Evolutionary conservation across 2,797 vertebrate species (phyloP), one percentile per base, ranked within the genome.

Genomic region (Babyrousa celebensis): DNA sequence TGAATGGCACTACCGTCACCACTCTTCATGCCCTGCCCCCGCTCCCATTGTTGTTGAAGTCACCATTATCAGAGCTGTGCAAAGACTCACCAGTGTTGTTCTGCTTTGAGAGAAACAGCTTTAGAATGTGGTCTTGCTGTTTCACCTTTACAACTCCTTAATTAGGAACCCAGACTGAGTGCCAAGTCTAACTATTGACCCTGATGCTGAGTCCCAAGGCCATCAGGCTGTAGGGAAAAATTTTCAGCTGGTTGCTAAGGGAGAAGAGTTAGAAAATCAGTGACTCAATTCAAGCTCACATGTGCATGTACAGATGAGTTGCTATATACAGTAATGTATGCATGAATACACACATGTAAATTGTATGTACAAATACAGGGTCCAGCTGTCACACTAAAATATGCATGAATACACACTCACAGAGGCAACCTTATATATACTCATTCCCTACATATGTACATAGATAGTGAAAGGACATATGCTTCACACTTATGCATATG

Each of bases 401-500:
- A 78, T 74, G 75, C 82, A 36, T 27, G 56, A 18, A 67, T 67
- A 68, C 32, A 63, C 27, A n/a, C 72, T 96, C 87, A 88, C 54
- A 52, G 88, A 85, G 52, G 83, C 75, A 97, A 85, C 89, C 48
- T 87, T 93, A 85, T 93, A 90, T 75, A 75, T 25, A 52, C 75
- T 93, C 91, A 84, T 74, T 95, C 75, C 71, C 78, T 89, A 96
- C 83, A 96, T 97, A 95, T 94, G 94, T 96, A 96, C 91, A 92
- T 86, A 94, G 62, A 86, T 71, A 85, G 65, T 54, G 89, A 96
- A 97, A 89, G 96, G 96, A 89, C 97, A 97, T 97, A 97, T 94
- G 96, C 80, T 96, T 94, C 93, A 62, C 71, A 67, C 96, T 97
- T 96, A 80, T 25, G 96, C 83, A 95, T 97, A 97, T 94, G 95